These are phyloP conservation scores for Melangyna quadrimaculata DNA, from an alignment of 2,888 invertebrate genomes.

Conservation along the genomic window DNA sequence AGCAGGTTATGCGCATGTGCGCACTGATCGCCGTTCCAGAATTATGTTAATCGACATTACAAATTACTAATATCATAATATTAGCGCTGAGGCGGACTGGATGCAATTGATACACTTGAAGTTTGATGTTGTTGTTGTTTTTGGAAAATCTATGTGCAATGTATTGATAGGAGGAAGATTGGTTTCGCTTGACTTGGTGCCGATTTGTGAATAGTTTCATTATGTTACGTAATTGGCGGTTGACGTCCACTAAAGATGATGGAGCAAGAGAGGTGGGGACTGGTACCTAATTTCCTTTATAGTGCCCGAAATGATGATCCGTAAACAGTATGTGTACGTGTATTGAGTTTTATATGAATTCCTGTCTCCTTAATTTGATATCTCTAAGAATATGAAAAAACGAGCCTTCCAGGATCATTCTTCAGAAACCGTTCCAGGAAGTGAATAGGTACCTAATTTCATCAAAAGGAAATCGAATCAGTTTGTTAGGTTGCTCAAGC, in stretches of 20 bases:
- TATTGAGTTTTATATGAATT: not conserved
- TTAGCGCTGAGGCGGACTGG: slow-evolving; percentile 66
- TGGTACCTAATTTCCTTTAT: slow-evolving; percentile 20
- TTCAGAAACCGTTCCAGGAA: not conserved
- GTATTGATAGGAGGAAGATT: slow-evolving; percentile 8
- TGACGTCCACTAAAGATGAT: slow-evolving; percentile 57
- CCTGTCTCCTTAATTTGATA: not conserved
- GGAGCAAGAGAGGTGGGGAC: not conserved
- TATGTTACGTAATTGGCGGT: slow-evolving; percentile 51
- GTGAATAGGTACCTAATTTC: not conserved
- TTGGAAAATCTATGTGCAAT: not conserved
- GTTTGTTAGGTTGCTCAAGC: no score
- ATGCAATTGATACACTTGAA: slow-evolving; percentile 59
- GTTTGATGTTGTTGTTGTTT: slow-evolving; percentile 5
- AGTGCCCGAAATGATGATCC: slow-evolving; percentile 44
- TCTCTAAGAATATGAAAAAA: no score
- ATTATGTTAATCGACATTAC: slow-evolving; percentile 71
- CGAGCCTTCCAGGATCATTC: not conserved
- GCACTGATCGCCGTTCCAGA: slow-evolving; percentile 21
- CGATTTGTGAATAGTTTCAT: slow-evolving; percentile 69
- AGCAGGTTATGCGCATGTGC: slow-evolving; percentile 27
- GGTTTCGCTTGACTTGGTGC: slow-evolving; percentile 57
- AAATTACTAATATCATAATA: slow-evolving; percentile 71
- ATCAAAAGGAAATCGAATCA: no score
- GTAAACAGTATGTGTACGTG: slow-evolving; percentile 36